Evolutionary conservation across 1,140 invertebrate genomes (phyloP).

Genomic region (Daktulosphaira vitifoliae): DNA sequence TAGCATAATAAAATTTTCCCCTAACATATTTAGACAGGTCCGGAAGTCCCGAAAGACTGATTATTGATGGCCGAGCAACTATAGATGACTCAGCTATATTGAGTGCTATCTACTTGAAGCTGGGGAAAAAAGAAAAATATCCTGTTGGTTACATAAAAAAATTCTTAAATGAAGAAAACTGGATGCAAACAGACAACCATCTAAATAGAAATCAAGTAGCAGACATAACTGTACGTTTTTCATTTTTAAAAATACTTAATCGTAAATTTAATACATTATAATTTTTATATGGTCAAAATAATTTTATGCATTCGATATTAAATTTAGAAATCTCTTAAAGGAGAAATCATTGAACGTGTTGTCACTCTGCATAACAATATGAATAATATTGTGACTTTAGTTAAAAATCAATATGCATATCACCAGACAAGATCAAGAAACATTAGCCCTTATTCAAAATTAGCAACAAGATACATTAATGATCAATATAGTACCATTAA

Average conservation of each 20-base stretch:
- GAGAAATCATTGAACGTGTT: neutral
- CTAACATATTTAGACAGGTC: constrained; percentile 7
- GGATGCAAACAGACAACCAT: constrained; percentile 42
- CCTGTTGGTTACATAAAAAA: neutral
- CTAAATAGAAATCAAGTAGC: constrained; percentile 39
- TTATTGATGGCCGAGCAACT: neutral
- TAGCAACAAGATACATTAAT: neutral
- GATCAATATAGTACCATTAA: neutral
- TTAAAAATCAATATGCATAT: neutral
- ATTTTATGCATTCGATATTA: neutral
- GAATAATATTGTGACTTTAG: neutral
- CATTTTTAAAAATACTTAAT: no score
- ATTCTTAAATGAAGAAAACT: constrained; percentile 34
- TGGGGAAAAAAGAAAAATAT: neutral
- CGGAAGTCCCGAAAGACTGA: neutral
- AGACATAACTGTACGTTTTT: no score
- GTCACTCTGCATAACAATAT: neutral
- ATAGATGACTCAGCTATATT: neutral
- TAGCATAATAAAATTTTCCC: no score
- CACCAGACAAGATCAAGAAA: neutral
- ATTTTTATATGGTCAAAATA: no score
- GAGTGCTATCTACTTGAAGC: neutral
- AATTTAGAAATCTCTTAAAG: constrained; percentile 11
- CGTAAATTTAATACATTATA: no score
- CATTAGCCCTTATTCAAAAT: neutral